Base-by-base conservation (phyloP, 2,113 vertebrate genomes). In the Chloropsis hardwickii region DNA sequence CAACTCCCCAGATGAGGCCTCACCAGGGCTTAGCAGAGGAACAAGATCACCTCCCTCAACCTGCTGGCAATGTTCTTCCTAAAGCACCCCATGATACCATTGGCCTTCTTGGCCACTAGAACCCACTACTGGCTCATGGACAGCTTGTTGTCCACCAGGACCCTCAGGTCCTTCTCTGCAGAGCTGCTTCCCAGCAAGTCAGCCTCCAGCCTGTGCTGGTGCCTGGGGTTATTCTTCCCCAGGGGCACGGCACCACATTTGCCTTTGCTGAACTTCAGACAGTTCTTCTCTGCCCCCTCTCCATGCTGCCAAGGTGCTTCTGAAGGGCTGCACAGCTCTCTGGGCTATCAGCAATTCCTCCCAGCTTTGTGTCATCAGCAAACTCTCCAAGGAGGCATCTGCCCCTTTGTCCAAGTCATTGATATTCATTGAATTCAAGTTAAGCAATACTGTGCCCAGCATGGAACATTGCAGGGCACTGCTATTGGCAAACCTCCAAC, bases 1-100 rank as follows among this genome's bases (percentile, higher is more conserved):
- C 14, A 73, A 4, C 12, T 4, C 4, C n/a, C 35, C 60, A 56
- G 10, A 56, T 47, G 50, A 5, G 25, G 28, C 42, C 35, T 48
- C 70, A 48, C 15, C 8, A 29, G 42, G 10, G 29, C 42, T 56
- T 19, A 74, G 24, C 5, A 48, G 29, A 54, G 42, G n/a, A 0
- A 0, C n/a, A 56, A 12, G 23, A 39, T 64, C 57, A 44, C 9
- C 18, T 24, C 39, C 47, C 28, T 39, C 9, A 5, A 18, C 4
- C 27, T 54, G 48, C 27, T 54, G 81, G 3, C 5, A 33, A 0
- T 45, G n/a, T 0, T 12, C 11, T 72, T 37, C 57, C 67, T 62
- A 62, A 33, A 2, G 27, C 9, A 51, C 16, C 6, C 27, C 37
- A 22, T 47, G 6, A 53, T 11, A 1, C 8, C 27, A 17, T 6